Conservation (phyloP, 2,113 vertebrate species). For the Nibea coibor region DNA sequence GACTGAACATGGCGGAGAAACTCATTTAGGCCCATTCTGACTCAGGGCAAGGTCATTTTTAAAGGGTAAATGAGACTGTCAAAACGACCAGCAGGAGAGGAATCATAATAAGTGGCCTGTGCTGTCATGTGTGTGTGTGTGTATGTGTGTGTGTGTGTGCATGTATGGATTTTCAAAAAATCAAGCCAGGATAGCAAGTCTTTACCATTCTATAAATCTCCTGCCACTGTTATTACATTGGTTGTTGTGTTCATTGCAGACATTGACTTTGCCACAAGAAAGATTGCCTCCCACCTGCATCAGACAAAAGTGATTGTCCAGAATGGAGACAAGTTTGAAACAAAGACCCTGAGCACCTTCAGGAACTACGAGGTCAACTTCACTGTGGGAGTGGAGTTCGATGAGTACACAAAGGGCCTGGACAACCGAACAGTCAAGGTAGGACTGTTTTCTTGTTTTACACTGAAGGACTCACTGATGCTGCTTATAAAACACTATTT, state of each 20-base stretch:
- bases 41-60: slow-evolving; percentile 57
- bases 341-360: slow-evolving; percentile 93
- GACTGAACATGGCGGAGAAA: slow-evolving; percentile 30
- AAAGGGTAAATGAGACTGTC: slow-evolving; percentile 66
- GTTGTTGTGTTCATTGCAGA: slow-evolving; percentile 76
- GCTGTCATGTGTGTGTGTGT: slow-evolving; percentile 22
- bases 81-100: slow-evolving; percentile 29
- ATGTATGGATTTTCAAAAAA: neutral
- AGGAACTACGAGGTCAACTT: slow-evolving; percentile 93
- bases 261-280: slow-evolving; percentile 96
- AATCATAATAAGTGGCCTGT: slow-evolving; percentile 49
- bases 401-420: slow-evolving; percentile 92
- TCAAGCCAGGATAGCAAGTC: neutral
- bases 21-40: slow-evolving; percentile 54
- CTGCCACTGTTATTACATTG: neutral
- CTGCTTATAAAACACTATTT: neutral
- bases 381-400: slow-evolving; percentile 92
- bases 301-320: slow-evolving; percentile 94
- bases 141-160: neutral
- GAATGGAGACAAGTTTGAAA: slow-evolving; percentile 91
- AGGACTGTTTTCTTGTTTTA: neutral
- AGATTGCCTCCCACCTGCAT: slow-evolving; percentile 89
- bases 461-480: too few species aligned
- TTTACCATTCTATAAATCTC: neutral
- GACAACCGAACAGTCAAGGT: slow-evolving; percentile 91